Percentiles rank a stretch among this genome's conserved stretches.
These are phyloP conservation scores for Sesia bembeciformis DNA, from an alignment of 2,888 invertebrate genomes.

Conservation along the genomic window DNA sequence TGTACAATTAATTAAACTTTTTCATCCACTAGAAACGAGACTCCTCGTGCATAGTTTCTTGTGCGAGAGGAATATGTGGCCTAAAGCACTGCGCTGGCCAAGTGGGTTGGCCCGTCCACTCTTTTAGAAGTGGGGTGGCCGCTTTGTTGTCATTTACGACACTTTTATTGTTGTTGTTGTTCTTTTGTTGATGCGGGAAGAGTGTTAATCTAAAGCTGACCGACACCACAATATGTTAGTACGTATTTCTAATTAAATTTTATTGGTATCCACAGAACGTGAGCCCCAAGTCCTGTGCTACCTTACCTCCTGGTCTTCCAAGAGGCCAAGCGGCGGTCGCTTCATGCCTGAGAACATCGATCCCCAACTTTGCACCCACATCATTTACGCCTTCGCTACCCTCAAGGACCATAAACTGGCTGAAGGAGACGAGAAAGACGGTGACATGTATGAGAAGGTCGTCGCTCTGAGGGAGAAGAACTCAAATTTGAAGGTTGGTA, in stretches of 20 bases:
- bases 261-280: slow-evolving; percentile 74
- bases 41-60: no score
- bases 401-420: slow-evolving; percentile 88
- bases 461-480: slow-evolving; percentile 91
- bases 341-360: slow-evolving; percentile 94
- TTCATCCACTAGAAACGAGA: no score
- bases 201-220: no score
- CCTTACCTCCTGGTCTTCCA: slow-evolving; percentile 96
- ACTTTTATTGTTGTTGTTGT: no score
- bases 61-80: no score
- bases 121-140: no score
- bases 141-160: no score
- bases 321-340: slow-evolving; percentile 89
- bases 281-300: slow-evolving; percentile 94
- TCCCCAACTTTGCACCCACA: slow-evolving; percentile 91
- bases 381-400: slow-evolving; percentile 96
- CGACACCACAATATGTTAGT: no score
- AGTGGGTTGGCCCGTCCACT: no score
- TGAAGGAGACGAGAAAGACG: slow-evolving; percentile 86
- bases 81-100: no score
- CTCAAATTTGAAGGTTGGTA: slow-evolving; percentile 84
- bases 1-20: no score
- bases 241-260: background rate
- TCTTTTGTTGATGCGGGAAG: no score
- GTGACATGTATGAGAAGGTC: slow-evolving; percentile 89